These are phyloP conservation scores for Xanthorhoe designata DNA, from an alignment of 2,888 invertebrate genomes.

Conservation along the genomic window DNA sequence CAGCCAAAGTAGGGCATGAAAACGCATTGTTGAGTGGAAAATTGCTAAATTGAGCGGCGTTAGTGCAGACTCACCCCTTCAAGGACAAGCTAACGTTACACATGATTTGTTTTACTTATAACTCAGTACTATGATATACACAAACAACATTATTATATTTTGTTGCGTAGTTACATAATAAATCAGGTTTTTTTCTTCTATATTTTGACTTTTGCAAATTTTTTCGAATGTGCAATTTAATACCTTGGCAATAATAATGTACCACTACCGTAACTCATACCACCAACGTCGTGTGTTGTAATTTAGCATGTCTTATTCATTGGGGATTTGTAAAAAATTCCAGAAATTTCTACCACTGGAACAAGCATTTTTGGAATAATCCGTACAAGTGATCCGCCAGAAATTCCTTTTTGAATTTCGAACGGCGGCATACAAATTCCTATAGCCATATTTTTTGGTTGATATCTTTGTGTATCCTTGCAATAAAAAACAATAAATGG, in stretches of 20 bases:
- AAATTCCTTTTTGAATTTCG: background rate
- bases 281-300: background rate
- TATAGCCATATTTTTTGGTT: background rate
- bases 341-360: background rate
- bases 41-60: conserved; percentile 42
- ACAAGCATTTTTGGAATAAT: background rate
- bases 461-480: background rate
- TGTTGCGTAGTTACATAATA: no score
- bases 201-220: background rate
- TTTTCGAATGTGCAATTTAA: background rate
- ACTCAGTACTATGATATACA: background rate
- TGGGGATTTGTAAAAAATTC: background rate
- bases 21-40: conserved; percentile 42
- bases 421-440: background rate
- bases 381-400: background rate
- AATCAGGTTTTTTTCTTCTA: no score
- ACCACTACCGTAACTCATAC: no score
- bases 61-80: conserved; percentile 38
- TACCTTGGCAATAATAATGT: no score
- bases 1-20: conserved; percentile 39
- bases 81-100: conserved; percentile 35
- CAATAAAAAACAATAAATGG: background rate
- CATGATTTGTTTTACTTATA: conserved; percentile 13
- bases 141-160: no score
- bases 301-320: background rate